Evolutionary conservation across 92 coral and sea anemone species (phyloP).

Genomic region (Paragorgia papillata): DNA sequence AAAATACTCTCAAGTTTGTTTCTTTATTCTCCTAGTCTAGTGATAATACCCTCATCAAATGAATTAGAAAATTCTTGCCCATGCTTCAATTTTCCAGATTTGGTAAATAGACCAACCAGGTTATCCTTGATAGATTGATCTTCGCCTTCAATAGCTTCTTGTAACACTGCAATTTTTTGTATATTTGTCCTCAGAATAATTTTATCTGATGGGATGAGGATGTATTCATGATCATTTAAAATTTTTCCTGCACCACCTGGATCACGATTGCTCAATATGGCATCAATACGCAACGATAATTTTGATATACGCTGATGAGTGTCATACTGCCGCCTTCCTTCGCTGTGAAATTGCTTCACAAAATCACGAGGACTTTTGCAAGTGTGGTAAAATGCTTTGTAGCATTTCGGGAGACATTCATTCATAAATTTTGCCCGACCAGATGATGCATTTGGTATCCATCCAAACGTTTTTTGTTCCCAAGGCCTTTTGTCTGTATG

Average conservation of each 20-base stretch:
- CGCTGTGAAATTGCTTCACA: constrained; percentile 50
- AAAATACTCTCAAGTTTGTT: constrained; percentile 4
- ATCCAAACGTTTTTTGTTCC: constrained; percentile 49
- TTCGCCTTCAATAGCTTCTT: constrained; percentile 41
- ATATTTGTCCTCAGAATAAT: constrained; percentile 38
- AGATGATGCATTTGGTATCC: constrained; percentile 56
- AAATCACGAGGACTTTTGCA: constrained; percentile 56
- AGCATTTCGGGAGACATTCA: constrained; percentile 42
- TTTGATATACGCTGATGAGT: constrained; percentile 20
- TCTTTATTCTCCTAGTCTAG: background rate
- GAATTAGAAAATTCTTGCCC: constrained; percentile 6
- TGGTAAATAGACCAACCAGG: constrained; percentile 3
- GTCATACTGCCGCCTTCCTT: constrained; percentile 59
- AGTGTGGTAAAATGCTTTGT: constrained; percentile 25
- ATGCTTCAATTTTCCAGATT: constrained; percentile 13
- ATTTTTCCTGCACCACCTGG: constrained; percentile 60
- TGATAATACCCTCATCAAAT: constrained; percentile 16
- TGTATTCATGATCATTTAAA: constrained; percentile 53
- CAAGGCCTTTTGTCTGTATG: constrained; percentile 37
- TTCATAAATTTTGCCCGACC: constrained; percentile 47
- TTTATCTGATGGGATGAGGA: constrained; percentile 54
- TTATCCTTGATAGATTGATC: constrained; percentile 24
- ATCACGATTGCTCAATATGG: constrained; percentile 35
- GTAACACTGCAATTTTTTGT: constrained; percentile 35
- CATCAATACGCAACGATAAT: constrained; percentile 32